Conservation (phyloP, 2,113 vertebrate species). For the Campylomormyrus tamandua region DNA sequence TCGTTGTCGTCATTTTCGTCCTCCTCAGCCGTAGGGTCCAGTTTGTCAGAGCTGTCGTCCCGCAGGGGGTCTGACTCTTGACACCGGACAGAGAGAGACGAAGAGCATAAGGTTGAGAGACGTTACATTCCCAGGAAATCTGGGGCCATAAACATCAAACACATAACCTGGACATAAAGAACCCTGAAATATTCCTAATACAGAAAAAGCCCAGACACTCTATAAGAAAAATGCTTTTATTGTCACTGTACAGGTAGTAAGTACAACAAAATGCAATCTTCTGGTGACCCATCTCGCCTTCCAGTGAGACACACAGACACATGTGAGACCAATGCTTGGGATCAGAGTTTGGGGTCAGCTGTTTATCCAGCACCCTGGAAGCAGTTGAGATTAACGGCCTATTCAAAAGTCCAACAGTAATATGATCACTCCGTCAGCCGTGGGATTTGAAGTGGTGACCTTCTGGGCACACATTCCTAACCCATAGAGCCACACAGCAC, state of each 20-base stretch:
- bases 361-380: neutral
- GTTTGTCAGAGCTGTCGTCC: slow-evolving; percentile 41
- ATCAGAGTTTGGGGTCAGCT: neutral
- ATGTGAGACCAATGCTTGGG: neutral
- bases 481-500: neutral
- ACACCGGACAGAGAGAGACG: slow-evolving; percentile 20
- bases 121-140: neutral
- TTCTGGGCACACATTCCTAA: neutral
- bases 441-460: neutral
- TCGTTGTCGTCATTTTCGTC: slow-evolving; percentile 24
- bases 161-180: neutral
- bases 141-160: neutral
- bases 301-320: neutral
- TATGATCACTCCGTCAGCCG: neutral
- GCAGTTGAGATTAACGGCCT: neutral
- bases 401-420: neutral
- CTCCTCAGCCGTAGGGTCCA: slow-evolving; percentile 55
- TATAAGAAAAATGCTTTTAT: neutral
- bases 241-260: neutral
- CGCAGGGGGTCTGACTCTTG: slow-evolving; percentile 36
- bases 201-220: neutral
- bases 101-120: neutral
- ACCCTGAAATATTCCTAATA: neutral
- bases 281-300: neutral
- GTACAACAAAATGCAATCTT: neutral